phyloP scores from a whole-genome alignment of 2,113 vertebrate genomes.

The Ifrita kowaldi region DNA sequence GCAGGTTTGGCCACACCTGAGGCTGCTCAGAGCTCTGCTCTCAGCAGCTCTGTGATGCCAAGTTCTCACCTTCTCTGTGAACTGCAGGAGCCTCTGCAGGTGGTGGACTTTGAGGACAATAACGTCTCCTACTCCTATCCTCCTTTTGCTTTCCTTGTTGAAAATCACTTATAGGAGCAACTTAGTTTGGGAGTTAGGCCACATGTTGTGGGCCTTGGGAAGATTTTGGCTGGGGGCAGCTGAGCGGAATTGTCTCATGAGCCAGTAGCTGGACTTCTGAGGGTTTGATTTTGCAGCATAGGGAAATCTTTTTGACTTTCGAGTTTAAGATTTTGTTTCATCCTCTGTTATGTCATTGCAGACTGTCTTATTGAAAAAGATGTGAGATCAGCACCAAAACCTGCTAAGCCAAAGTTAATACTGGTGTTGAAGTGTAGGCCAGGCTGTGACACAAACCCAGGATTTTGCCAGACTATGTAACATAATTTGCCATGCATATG shows the following conservation, averaged over 20 bases:
- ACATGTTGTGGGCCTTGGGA: accelerated
- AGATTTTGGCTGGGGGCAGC: neutral
- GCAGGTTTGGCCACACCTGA: neutral
- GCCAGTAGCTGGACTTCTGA: neutral
- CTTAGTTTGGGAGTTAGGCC: neutral
- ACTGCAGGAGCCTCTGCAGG: neutral
- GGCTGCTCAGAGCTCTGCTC: neutral
- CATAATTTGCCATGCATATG: neutral
- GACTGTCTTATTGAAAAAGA: neutral
- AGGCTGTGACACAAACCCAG: neutral
- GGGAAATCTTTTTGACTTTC: neutral
- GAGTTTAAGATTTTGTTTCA: neutral
- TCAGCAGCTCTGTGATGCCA: neutral
- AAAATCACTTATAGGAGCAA: neutral
- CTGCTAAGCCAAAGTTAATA: neutral
- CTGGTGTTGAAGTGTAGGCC: neutral
- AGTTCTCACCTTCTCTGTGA: accelerated
- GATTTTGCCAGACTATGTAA: neutral
- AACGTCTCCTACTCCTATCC: neutral
- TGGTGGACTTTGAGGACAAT: neutral
- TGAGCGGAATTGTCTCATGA: neutral
- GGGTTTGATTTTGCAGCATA: neutral
- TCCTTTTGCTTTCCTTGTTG: neutral
- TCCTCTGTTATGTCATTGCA: neutral
- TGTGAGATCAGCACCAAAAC: neutral